These are phyloP conservation scores for Acholoe squamosa DNA, from an alignment of 2,888 invertebrate genomes.

Conservation along the genomic window DNA sequence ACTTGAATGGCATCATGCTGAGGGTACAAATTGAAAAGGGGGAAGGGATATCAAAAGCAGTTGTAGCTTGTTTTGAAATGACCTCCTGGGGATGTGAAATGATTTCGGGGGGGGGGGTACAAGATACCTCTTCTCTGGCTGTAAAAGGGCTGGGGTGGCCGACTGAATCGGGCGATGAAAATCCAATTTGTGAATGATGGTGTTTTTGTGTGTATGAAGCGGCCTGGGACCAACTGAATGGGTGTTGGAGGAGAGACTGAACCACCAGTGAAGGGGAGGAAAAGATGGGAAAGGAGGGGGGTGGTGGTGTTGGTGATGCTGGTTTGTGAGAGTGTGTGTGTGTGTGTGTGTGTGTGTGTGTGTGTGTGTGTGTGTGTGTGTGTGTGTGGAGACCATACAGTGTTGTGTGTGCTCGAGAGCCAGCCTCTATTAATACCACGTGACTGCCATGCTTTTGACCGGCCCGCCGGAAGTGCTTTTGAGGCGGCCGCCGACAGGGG, in stretches of 20 bases:
- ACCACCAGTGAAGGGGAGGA: background rate
- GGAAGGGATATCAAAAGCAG: too few relatives aligned
- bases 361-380: slow-evolving; percentile 4
- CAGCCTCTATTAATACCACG: slow-evolving; percentile 23
- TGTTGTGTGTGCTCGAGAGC: slow-evolving; percentile 1
- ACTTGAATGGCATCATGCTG: too few relatives aligned
- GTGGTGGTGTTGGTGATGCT: background rate
- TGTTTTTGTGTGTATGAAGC: too few relatives aligned
- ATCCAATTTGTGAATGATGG: slow-evolving; percentile 24
- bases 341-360: too few relatives aligned
- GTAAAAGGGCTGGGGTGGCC: slow-evolving; percentile 10
- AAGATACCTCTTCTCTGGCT: background rate
- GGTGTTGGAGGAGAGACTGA: background rate
- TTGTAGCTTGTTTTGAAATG: too few relatives aligned
- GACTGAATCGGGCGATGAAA: background rate
- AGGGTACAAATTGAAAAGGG: too few relatives aligned
- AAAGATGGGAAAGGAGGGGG: background rate
- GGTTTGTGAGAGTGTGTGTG: background rate
- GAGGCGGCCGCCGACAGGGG: background rate
- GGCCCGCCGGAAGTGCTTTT: background rate
- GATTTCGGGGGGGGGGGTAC: background rate
- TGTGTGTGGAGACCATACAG: background rate
- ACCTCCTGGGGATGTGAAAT: too few relatives aligned
- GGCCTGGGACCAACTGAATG: background rate
- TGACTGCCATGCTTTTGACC: slow-evolving; percentile 23